Evolutionary conservation across 1,140 invertebrate genomes (phyloP), one percentile per base, ranked within the genome.

Genomic region (Trichoplusia ni): DNA sequence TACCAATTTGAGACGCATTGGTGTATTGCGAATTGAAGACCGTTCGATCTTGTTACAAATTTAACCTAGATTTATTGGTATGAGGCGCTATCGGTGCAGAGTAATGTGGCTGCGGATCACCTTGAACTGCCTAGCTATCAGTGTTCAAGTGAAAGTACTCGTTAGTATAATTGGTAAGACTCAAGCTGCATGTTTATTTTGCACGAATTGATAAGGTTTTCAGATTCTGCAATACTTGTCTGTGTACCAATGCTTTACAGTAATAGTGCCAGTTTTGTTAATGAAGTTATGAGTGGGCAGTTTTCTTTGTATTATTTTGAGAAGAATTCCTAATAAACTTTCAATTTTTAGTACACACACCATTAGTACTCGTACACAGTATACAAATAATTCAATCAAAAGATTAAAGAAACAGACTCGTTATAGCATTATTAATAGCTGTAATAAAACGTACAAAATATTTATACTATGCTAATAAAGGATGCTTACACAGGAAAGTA

Each of bases 161-260:
- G 82, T 84, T 83, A 82, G 76, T 83, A 71, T 82, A 84, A 86
- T 86, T 84, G 78, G 77, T 77, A 72, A 64, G 69, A 63, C 33
- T 69, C 69, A 66, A 71, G 59, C 74, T 73, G 73, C 72, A 63
- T 75, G 71, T 77, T 77, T 67, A 69, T 81, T 63, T 62, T 63
- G 21, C 46, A 69, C 38, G 42, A 73, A 62, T 64, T 65, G 49
- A 51, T 66, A 66, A 73, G 67, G 44, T 49, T 42, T 62, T 64
- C 58, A 58, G 51, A 53, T 69, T 74, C 69, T 67, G 64, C 61
- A 64, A 71, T 67, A 67, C 46, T 58, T 69, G 31, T 33, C 37
- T 31, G 51, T 54, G 14, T 38, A 62, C 59, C 79, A 80, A 83
- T n/a, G 51, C 38, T 58, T 58, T 42, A 42, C 13, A 42, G 53